A percentile compares a stretch with the other conserved stretches of the same genome.
These are phyloP conservation scores for Hyphantria cunea DNA, from an alignment of 1,140 invertebrate species.

Conservation along the genomic window DNA sequence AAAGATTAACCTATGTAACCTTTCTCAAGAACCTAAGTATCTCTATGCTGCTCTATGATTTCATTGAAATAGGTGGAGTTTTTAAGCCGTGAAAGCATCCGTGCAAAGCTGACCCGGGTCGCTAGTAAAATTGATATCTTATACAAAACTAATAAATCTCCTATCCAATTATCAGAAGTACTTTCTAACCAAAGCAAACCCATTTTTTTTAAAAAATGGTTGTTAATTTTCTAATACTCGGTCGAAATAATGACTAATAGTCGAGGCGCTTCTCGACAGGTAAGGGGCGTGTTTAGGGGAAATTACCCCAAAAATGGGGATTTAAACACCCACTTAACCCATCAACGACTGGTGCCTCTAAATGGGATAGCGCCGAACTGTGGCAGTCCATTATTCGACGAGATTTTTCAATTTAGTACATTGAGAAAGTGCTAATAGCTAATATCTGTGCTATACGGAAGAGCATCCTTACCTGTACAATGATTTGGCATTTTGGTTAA, in stretches of 20 bases:
- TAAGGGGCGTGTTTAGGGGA: constrained; percentile 31
- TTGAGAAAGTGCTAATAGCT: no score
- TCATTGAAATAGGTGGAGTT: no score
- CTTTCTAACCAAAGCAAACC: background rate
- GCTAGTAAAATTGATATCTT: no score
- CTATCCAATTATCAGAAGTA: constrained; percentile 1
- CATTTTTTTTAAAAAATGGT: constrained; percentile 13
- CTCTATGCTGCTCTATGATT: no score
- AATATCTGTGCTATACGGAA: background rate
- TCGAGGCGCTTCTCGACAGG: constrained; percentile 18
- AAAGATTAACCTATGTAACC: no score
- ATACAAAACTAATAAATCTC: no score
- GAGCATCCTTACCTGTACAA: no score
- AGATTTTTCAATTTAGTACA: background rate
- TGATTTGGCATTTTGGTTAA: no score
- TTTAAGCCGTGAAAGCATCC: no score
- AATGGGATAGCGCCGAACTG: constrained; percentile 38
- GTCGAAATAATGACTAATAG: constrained; percentile 20
- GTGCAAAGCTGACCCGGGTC: no score
- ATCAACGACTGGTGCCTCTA: constrained; percentile 35
- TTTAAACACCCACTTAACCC: constrained; percentile 48
- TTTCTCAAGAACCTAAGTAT: no score
- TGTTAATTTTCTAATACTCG: constrained; percentile 23
- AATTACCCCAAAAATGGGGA: constrained; percentile 43
- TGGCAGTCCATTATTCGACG: constrained; percentile 40